Evolutionary conservation across 2,797 vertebrate genomes (phyloP), one percentile per base, ranked within the genome.

Genomic region (Silurus lanzhouensis): DNA sequence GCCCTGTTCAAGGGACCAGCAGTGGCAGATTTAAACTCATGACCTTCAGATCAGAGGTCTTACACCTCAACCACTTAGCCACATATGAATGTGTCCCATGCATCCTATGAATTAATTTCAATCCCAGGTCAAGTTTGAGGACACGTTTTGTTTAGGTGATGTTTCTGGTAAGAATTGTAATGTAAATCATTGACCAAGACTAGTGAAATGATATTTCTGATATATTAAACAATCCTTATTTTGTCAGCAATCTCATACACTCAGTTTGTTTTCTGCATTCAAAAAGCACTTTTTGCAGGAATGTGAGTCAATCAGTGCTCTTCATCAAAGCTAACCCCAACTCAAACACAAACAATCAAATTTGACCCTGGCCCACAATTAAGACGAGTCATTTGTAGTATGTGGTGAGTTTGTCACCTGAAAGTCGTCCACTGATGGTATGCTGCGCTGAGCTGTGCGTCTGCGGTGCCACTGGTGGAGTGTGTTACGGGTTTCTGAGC

Each of bases 401-500:
- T 19, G 55, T 85, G 46, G 84, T 70, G 89, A 90, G 88, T 84
- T 85, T 79, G 79, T 94, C 94, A 99, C 97, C 97, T 99, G 98
- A 88, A 99, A 99, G 92, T 99, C 97, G 71, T 99, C 98, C 87
- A 99, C 97, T 0, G 97, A 95, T 1, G 97, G 97, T 48, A 94
- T 90, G 0, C 93, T 95, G 60, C 97, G 96, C 92, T 96, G 97
- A 0, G 96, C 89, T 6, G 97, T 99, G 77, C 98, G 97, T 75
- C 98, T 94, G 48, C 95, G 95, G 93, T 99, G 98, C 98, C 98
- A 98, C 64, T 99, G 98, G 86, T 97, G 95, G 22, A 99, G 95
- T 0, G 98, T 99, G 91, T 98, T 97, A 82, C 96, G 96, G 88
- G 97, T 92, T 93, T 99, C 97, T 0, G 97, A 99, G 90, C 97